Evolutionary conservation across 2,797 vertebrate species (phyloP).

Genomic region (Astyanax mexicanus): DNA sequence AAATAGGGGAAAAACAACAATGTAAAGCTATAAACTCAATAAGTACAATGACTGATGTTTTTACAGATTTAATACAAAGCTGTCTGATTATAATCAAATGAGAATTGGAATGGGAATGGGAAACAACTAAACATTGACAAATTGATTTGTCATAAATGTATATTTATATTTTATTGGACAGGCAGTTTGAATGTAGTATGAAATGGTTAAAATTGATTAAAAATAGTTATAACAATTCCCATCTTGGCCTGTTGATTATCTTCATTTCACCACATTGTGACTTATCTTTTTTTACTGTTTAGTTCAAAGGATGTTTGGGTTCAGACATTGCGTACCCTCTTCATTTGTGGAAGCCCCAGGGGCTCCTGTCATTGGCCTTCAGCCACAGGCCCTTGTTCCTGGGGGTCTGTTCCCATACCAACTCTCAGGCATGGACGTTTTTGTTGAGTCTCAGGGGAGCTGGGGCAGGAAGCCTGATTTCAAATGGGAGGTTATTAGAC

Average conservation of each 20-base stretch:
- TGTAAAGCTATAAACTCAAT: too few relatives aligned
- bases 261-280: neutral
- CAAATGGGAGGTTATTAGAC: conserved; percentile 50
- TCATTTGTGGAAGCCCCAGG: conserved; percentile 5
- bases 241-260: neutral
- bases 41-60: too few relatives aligned
- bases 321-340: neutral
- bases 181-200: neutral
- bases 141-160: neutral
- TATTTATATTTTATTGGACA: too few relatives aligned
- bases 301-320: neutral
- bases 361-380: conserved; percentile 24
- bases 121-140: too few relatives aligned
- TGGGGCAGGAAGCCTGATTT: conserved; percentile 30
- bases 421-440: conserved; percentile 11
- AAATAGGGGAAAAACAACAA: too few relatives aligned
- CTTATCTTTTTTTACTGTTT: too few relatives aligned
- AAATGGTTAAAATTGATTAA: neutral
- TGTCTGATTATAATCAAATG: neutral
- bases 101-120: too few relatives aligned
- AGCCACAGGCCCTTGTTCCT: conserved; percentile 5
- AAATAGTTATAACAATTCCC: too few relatives aligned
- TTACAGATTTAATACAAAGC: neutral
- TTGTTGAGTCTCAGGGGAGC: conserved; percentile 13
- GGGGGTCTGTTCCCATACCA: conserved; percentile 54